phyloP scores from a whole-genome alignment of 2,888 invertebrate genomes.

The Capitulum mitella region DNA sequence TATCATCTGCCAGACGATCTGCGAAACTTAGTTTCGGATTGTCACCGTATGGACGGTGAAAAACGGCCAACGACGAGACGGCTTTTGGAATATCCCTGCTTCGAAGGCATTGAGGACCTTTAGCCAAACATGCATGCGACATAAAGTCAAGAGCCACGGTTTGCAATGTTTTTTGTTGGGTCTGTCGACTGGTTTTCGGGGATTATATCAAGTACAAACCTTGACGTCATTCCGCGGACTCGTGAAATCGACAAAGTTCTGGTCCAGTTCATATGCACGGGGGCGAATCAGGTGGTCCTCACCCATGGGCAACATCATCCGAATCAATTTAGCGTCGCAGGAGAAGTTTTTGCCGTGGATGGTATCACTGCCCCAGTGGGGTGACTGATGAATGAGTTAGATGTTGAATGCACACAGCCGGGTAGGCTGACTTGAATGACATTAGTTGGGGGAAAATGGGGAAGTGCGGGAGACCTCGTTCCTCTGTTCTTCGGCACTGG shows the following conservation, averaged over 20 bases:
- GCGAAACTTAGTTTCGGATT: constrained; percentile 43
- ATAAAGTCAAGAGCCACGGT: not conserved
- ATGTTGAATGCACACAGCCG: too few species aligned
- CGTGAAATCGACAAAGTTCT: not conserved
- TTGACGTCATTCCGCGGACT: not conserved
- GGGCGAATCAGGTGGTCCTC: too few species aligned
- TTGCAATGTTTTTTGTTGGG: too few species aligned
- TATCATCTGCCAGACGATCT: constrained; percentile 43
- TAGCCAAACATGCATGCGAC: not conserved
- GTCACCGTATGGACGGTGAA: constrained; percentile 44
- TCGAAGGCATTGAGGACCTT: not conserved
- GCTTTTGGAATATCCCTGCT: constrained; percentile 33
- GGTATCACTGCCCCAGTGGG: too few species aligned
- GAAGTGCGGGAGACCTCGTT: too few species aligned
- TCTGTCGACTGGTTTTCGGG: not conserved
- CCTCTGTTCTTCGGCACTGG: too few species aligned
- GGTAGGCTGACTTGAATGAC: too few species aligned
- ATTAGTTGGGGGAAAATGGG: too few species aligned
- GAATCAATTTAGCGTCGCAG: too few species aligned
- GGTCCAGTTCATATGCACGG: constrained; percentile 2
- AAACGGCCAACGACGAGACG: constrained; percentile 40
- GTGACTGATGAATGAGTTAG: too few species aligned
- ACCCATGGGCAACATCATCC: too few species aligned
- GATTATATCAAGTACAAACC: not conserved
- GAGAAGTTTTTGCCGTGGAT: too few species aligned